Percentiles rank a stretch among this genome's conserved stretches.
Conservation (phyloP, 2,113 vertebrate species). For the Nibea albiflora region DNA sequence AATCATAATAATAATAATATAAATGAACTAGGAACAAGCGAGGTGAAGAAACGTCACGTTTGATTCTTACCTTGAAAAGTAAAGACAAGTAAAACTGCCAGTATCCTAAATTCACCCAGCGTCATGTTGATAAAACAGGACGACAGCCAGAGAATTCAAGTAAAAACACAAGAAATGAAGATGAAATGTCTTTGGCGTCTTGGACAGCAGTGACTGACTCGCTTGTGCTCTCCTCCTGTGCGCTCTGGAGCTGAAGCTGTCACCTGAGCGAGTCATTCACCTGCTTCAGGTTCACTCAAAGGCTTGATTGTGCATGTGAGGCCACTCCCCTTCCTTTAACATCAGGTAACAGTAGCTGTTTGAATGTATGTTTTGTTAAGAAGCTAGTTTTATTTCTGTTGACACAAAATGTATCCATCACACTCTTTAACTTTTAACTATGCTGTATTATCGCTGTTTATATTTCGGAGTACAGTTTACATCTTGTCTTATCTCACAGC, state of each 20-base stretch:
- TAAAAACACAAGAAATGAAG: neutral
- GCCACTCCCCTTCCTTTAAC: conserved; percentile 48
- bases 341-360: neutral
- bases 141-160: neutral
- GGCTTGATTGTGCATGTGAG: neutral
- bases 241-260: neutral
- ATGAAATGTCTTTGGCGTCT: conserved; percentile 4
- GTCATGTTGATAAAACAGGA: conserved; percentile 34
- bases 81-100: conserved; percentile 23
- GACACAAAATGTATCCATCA: too few species aligned
- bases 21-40: neutral
- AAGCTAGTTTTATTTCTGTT: neutral
- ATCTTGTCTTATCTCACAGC: too few species aligned
- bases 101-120: neutral
- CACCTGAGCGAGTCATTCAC: conserved; percentile 31
- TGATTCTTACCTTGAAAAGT: conserved; percentile 61
- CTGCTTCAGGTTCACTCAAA: conserved; percentile 33
- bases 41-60: neutral
- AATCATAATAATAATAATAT: too few species aligned
- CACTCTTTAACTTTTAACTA: too few species aligned
- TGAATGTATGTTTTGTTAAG: neutral
- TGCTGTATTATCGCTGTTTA: too few species aligned
- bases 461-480: too few species aligned
- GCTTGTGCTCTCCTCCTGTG: neutral
- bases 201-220: neutral